These are phyloP conservation scores for Hyperopisus bebe DNA, from an alignment of 2,113 vertebrate species.

Conservation along the genomic window DNA sequence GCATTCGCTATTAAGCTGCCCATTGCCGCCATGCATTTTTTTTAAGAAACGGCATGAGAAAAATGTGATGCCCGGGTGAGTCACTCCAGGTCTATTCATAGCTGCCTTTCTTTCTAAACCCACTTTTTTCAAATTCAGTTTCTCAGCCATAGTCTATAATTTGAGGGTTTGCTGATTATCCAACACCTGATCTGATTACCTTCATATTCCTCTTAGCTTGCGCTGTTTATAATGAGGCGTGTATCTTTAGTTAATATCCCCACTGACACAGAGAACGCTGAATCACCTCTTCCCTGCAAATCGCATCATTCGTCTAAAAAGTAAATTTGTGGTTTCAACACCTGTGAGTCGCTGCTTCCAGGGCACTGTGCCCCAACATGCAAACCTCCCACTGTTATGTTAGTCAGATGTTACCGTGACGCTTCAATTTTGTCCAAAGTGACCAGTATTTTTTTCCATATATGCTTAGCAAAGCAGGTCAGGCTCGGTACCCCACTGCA, in stretches of 20 bases:
- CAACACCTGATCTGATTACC: neutral
- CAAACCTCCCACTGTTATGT: neutral
- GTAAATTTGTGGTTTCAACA: neutral
- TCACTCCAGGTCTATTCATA: neutral
- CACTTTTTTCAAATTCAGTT: neutral
- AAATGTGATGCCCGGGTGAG: neutral
- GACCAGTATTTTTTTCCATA: neutral
- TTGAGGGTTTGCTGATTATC: neutral
- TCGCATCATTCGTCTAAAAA: neutral
- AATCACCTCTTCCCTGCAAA: conserved; percentile 9
- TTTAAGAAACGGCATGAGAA: neutral
- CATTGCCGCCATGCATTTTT: neutral
- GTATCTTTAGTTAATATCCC: neutral
- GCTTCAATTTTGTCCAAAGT: neutral
- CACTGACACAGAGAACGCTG: neutral
- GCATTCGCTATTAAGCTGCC: neutral
- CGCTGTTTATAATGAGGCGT: neutral
- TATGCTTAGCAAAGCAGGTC: neutral
- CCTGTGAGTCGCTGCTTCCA: conserved; percentile 9
- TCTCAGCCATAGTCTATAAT: neutral
- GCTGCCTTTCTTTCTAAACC: neutral
- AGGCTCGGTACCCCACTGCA: neutral
- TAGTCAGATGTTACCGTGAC: neutral
- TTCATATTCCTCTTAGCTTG: neutral
- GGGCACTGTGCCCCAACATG: neutral